A percentile compares a stretch with the other conserved stretches of the same genome.
phyloP scores from a whole-genome alignment of 2,888 invertebrate genomes.

The Cerceris ruficornis region DNA sequence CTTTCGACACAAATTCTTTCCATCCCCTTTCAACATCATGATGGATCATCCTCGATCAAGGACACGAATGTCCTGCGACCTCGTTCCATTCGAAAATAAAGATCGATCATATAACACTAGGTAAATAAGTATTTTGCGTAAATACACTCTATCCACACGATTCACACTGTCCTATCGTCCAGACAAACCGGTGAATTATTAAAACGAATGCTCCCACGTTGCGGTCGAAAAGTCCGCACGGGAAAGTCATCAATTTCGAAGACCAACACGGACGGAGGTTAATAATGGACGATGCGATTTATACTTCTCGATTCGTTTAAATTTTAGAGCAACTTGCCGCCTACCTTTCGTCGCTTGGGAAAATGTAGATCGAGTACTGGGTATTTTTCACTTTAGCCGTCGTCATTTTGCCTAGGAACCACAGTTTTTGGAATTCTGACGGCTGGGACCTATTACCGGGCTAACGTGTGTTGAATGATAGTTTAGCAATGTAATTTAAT shows the following conservation, averaged over 20 bases:
- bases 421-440: no score
- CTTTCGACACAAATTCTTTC: not conserved
- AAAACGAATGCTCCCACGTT: slow-evolving; percentile 10
- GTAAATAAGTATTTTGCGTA: slow-evolving; percentile 18
- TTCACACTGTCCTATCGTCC: slow-evolving; percentile 3
- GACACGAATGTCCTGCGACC: not conserved
- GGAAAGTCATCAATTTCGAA: slow-evolving; percentile 6
- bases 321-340: not conserved
- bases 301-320: slow-evolving; percentile 1
- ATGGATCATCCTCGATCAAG: slow-evolving; percentile 8
- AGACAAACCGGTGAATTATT: slow-evolving; percentile 34
- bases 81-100: slow-evolving; percentile 1
- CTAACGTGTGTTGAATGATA: no score
- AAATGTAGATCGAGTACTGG: no score
- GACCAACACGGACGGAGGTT: slow-evolving; percentile 5
- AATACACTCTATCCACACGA: not conserved
- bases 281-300: slow-evolving; percentile 3
- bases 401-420: no score
- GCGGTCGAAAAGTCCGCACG: not conserved
- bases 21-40: not conserved
- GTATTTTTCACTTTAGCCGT: no score
- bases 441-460: no score
- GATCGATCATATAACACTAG: slow-evolving; percentile 9
- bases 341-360: no score
- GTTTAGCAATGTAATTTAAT: no score